Evolutionary conservation across 2,797 vertebrate genomes (phyloP).

Genomic region (Orientallactaga sibirica): DNA sequence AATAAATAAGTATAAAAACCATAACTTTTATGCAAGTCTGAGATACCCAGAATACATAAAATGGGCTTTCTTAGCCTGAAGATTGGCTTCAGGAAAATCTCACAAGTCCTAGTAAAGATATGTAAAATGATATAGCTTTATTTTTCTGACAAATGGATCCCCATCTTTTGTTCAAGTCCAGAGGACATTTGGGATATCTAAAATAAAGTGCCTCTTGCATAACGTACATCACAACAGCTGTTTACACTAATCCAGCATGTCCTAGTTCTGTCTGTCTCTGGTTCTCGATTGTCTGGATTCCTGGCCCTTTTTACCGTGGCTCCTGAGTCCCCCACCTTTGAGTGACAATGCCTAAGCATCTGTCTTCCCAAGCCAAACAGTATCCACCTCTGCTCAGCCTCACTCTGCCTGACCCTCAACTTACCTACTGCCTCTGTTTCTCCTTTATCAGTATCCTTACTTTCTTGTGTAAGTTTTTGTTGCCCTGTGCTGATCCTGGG

Average conservation of each 20-base stretch:
- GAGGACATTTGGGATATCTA: not conserved
- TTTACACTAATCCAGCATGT: not conserved
- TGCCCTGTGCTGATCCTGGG: not conserved
- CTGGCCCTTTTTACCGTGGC: not conserved
- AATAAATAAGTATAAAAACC: not conserved
- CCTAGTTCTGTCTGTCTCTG: not conserved
- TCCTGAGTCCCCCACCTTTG: not conserved
- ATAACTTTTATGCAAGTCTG: not conserved
- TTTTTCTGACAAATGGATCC: not conserved
- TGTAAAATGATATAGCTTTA: not conserved
- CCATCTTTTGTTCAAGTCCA: constrained; percentile 21
- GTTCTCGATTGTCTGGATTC: not conserved
- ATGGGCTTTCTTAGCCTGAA: not conserved
- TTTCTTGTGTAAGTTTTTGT: not conserved
- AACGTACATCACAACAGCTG: not conserved
- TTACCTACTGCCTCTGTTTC: not conserved
- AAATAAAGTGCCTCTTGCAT: not conserved
- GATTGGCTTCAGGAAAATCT: not conserved
- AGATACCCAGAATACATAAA: not conserved
- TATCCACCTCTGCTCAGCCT: not conserved
- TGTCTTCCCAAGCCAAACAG: not conserved
- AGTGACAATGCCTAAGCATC: not conserved
- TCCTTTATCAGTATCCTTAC: not conserved
- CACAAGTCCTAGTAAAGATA: not conserved
- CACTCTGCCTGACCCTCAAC: not conserved